Evolutionary conservation across 64 coral and sea anemone species (phyloP).

Genomic region (Montipora efflorescens): DNA sequence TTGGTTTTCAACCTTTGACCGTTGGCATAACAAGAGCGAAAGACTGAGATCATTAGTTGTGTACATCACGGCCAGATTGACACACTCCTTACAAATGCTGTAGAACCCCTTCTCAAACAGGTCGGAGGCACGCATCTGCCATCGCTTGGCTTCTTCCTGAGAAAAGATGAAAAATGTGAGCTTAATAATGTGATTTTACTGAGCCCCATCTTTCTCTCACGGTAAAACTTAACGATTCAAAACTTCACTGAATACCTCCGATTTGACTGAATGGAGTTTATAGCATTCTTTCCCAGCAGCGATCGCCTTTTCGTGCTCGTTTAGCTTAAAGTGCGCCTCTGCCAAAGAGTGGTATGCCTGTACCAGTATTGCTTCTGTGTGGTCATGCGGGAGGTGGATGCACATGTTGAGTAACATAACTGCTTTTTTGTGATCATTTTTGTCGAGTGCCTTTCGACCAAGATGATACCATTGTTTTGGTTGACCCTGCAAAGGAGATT

Average conservation of each 20-base stretch:
- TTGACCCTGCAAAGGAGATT: not conserved
- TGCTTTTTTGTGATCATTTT: not conserved
- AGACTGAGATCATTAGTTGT: not conserved
- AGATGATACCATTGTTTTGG: slow-evolving; percentile 36
- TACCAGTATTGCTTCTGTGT: not conserved
- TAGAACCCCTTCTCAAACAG: not conserved
- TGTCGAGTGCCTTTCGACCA: slow-evolving; percentile 13
- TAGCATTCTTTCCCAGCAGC: slow-evolving; percentile 7
- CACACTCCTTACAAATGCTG: not conserved
- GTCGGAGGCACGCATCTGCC: not conserved
- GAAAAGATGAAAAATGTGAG: not conserved
- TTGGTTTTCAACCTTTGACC: not conserved
- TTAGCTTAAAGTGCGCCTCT: slow-evolving; percentile 3
- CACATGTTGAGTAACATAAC: slow-evolving; percentile 28
- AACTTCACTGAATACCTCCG: not conserved
- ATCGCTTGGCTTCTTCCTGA: slow-evolving; percentile 35
- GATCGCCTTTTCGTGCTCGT: not conserved
- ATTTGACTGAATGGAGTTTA: slow-evolving; percentile 16
- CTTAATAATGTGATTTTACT: no score
- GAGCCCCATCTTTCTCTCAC: not conserved
- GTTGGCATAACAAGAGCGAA: slow-evolving; percentile 32
- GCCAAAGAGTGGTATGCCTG: slow-evolving; percentile 9
- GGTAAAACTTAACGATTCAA: not conserved
- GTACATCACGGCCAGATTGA: slow-evolving; percentile 18
- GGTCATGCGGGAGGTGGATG: not conserved